Evolutionary conservation across 2,113 vertebrate genomes (phyloP).

Genomic region (Neoarius graeffei): DNA sequence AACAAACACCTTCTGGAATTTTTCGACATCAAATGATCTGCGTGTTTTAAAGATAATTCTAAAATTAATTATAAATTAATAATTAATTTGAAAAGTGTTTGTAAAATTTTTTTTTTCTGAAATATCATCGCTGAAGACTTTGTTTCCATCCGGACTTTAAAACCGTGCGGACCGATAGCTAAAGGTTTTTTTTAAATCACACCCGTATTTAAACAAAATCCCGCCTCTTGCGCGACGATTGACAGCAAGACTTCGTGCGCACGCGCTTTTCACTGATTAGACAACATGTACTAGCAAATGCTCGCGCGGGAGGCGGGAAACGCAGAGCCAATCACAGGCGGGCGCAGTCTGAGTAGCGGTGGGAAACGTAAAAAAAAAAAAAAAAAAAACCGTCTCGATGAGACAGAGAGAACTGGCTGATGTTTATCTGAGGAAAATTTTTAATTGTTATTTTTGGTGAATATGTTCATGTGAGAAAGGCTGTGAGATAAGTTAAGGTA

Average conservation of each 20-base stretch:
- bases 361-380: not conserved
- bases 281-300: not conserved
- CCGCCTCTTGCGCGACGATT: not conserved
- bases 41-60: no score
- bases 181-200: not conserved
- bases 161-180: not conserved
- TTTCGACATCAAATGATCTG: not conserved
- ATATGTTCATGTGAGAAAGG: no score
- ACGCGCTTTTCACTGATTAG: not conserved
- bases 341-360: not conserved
- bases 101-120: not conserved
- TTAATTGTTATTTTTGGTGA: not conserved
- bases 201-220: not conserved
- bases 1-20: not conserved
- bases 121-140: not conserved
- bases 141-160: conserved; percentile 4
- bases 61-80: not conserved
- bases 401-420: not conserved
- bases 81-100: not conserved
- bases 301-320: not conserved
- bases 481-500: not conserved
- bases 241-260: not conserved
- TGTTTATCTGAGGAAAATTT: not conserved
- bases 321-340: not conserved
- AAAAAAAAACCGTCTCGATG: not conserved